These are phyloP conservation scores for Parascotia fuliginaria DNA, from an alignment of 2,888 invertebrate species.

Conservation along the genomic window DNA sequence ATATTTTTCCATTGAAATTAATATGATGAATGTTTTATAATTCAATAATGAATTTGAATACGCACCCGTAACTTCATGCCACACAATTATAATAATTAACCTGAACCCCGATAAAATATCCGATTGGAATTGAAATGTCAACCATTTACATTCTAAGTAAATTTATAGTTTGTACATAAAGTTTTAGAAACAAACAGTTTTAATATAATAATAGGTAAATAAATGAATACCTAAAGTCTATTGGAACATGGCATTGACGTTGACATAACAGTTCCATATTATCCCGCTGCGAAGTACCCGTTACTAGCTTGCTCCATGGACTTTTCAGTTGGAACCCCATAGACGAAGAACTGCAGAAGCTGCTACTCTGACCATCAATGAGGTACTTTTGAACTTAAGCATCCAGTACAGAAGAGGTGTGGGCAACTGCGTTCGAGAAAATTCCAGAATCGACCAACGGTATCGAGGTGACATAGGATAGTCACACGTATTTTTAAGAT, in stretches of 20 bases:
- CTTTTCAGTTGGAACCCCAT: constrained; percentile 81
- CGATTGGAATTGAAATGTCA: constrained; percentile 60
- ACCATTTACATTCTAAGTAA: constrained; percentile 13
- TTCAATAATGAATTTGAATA: constrained; percentile 1
- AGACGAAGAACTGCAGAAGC: constrained; percentile 54
- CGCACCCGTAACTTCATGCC: constrained; percentile 56
- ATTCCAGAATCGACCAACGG: constrained; percentile 53
- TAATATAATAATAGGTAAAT: too few species aligned
- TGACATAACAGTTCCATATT: constrained; percentile 47
- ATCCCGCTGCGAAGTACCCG: constrained; percentile 54
- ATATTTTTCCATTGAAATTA: too few species aligned
- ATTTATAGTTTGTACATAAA: too few species aligned
- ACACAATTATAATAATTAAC: constrained; percentile 55
- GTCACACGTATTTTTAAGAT: constrained; percentile 62
- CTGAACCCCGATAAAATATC: constrained; percentile 53
- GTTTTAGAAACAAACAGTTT: too few species aligned
- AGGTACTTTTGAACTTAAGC: constrained; percentile 82
- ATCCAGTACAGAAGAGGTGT: constrained; percentile 54
- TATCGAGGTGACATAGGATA: constrained; percentile 82
- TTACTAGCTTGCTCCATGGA: constrained; percentile 81
- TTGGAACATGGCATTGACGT: constrained; percentile 13
- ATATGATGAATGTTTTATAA: too few species aligned
- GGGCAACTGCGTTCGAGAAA: constrained; percentile 35
- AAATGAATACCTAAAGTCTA: too few species aligned
- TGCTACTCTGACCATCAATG: constrained; percentile 53